phyloP scores from a whole-genome alignment of 2,797 vertebrate genomes.

The Gouania willdenowi region DNA sequence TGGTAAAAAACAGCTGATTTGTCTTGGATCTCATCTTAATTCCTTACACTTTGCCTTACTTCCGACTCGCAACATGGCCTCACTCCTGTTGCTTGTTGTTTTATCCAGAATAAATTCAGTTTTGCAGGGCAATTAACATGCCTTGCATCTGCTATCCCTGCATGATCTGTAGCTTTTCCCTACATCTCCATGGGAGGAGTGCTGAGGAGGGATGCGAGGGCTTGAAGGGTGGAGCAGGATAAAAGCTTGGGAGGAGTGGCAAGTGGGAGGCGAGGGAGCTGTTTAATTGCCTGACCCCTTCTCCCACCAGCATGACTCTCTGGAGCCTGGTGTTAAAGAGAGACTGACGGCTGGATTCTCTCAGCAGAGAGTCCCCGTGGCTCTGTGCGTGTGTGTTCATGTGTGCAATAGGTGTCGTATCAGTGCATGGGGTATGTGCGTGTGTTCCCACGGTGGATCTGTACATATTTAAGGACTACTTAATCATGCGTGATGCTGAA shows the following conservation, averaged over 20 bases:
- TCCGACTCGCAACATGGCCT: conserved; percentile 1
- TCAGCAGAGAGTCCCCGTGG: conserved; percentile 9
- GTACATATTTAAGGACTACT: conserved; percentile 33
- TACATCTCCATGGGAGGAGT: not conserved
- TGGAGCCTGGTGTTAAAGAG: conserved; percentile 33
- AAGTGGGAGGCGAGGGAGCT: conserved; percentile 17
- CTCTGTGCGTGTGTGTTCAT: not conserved
- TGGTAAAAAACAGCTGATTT: conserved; percentile 35
- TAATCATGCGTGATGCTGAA: conserved; percentile 25
- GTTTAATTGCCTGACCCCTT: conserved; percentile 43
- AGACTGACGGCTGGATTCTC: conserved; percentile 19
- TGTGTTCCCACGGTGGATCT: conserved; percentile 34
- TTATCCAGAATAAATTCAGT: conserved; percentile 5
- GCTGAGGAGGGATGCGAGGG: conserved; percentile 5
- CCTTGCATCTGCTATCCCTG: not conserved
- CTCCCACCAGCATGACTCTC: conserved; percentile 34
- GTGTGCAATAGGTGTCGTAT: no score
- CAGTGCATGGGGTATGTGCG: no score
- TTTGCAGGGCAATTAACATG: conserved; percentile 27
- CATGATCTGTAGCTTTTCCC: conserved; percentile 20
- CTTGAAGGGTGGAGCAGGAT: conserved; percentile 17
- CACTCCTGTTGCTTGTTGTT: conserved; percentile 6
- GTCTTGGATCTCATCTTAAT: not conserved
- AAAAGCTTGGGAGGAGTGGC: conserved; percentile 21
- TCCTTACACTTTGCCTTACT: conserved; percentile 10